Percentiles rank a stretch among this genome's conserved stretches.
phyloP scores from a whole-genome alignment of 92 coral and sea anemone genomes.

The Phymanthus crucifer region DNA sequence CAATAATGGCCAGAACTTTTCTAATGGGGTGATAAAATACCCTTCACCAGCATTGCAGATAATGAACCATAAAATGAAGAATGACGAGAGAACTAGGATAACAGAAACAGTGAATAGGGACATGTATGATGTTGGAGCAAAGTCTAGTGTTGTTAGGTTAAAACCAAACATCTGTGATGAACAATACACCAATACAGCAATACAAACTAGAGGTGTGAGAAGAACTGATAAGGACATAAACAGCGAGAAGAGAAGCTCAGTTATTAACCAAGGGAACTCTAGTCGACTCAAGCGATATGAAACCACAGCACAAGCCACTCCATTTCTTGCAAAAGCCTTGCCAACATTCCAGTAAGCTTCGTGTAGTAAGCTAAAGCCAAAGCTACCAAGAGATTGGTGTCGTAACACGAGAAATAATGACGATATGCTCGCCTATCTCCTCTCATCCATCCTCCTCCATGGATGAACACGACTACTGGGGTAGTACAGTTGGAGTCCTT shows the following conservation, averaged over 20 bases:
- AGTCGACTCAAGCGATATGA: constrained; percentile 68
- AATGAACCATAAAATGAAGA: constrained; percentile 42
- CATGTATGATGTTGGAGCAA: neutral
- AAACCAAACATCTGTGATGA: neutral
- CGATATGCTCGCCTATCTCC: constrained; percentile 50
- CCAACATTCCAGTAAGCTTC: constrained; percentile 69
- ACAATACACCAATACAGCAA: constrained; percentile 10
- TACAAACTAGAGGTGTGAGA: constrained; percentile 40
- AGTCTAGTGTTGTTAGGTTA: neutral
- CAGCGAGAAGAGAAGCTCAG: constrained; percentile 31
- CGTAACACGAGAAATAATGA: constrained; percentile 53
- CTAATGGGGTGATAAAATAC: constrained; percentile 26
- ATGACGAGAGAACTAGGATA: constrained; percentile 23
- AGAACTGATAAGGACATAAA: constrained; percentile 42
- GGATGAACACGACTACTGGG: constrained; percentile 63
- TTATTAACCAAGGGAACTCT: constrained; percentile 53
- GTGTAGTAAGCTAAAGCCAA: constrained; percentile 36
- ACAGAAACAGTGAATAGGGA: constrained; percentile 7
- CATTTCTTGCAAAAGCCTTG: constrained; percentile 49
- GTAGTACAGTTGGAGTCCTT: constrained; percentile 6
- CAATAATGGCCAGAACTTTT: constrained; percentile 34
- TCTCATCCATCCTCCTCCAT: constrained; percentile 71
- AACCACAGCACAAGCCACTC: constrained; percentile 69
- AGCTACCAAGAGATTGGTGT: constrained; percentile 56
- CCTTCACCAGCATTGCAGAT: constrained; percentile 38